Conservation (phyloP, 2,888 invertebrate species). For the Caenorhabditis afra region DNA sequence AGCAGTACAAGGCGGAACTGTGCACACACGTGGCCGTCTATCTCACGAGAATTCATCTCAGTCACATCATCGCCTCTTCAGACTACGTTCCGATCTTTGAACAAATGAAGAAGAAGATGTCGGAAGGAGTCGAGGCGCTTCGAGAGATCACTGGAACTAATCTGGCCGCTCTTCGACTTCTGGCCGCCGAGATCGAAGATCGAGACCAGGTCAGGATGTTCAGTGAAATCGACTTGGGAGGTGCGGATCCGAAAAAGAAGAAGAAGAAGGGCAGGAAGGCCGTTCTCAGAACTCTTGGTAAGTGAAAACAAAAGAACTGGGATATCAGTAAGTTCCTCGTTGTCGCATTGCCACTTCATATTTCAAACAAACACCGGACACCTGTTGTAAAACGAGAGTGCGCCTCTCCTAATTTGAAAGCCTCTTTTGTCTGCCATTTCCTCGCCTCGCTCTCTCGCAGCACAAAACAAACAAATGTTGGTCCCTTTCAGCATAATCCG, state of each 20-base stretch:
- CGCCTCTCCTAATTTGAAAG: constrained; percentile 30
- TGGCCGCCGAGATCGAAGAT: constrained; percentile 88
- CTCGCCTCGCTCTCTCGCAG: constrained; percentile 1
- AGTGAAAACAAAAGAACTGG: too few species aligned
- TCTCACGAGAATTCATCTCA: constrained; percentile 82
- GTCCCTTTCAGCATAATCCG: constrained; percentile 51
- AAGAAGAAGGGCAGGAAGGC: constrained; percentile 66
- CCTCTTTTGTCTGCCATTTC: constrained; percentile 31
- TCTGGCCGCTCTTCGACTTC: constrained; percentile 87
- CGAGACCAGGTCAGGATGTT: constrained; percentile 84
- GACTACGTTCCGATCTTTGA: constrained; percentile 86
- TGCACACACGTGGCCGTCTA: constrained; percentile 88
- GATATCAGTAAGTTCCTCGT: too few species aligned
- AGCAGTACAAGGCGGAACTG: constrained; percentile 87
- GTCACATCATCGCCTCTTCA: constrained; percentile 87
- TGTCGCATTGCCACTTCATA: not conserved
- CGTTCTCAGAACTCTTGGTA: constrained; percentile 57
- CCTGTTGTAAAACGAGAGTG: constrained; percentile 28
- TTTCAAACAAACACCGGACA: constrained; percentile 20
- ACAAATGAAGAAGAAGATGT: constrained; percentile 85
- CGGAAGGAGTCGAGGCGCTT: constrained; percentile 83
- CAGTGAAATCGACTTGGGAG: constrained; percentile 51
- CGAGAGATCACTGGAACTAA: constrained; percentile 88
- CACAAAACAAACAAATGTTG: constrained; percentile 45
- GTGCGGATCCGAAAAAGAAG: constrained; percentile 53